Percentiles rank a stretch among this genome's conserved stretches.
Evolutionary conservation across 30 jellyfish, hydroid and myxozoan genomes (phyloP).

Genomic region (Cassiopea xamachana): DNA sequence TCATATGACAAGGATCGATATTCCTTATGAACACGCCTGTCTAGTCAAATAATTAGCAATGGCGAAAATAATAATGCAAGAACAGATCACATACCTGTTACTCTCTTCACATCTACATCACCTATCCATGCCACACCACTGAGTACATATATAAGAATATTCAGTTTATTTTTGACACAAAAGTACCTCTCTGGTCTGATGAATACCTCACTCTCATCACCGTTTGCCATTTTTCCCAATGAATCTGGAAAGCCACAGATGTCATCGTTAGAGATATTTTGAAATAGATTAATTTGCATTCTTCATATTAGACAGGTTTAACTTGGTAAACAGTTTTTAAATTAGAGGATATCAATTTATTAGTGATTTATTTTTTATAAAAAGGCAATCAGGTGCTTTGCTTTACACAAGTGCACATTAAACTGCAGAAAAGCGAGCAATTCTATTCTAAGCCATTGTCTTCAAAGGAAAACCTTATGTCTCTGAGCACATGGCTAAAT

Average conservation of each 20-base stretch:
- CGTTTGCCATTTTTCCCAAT: not conserved
- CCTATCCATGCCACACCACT: not conserved
- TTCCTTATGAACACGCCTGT: not conserved
- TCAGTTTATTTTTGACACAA: not conserved
- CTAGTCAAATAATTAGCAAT: not conserved
- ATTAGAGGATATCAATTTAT: conserved; percentile 59
- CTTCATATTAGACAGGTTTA: conserved; percentile 41
- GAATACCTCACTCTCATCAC: not conserved
- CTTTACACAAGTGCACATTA: conserved; percentile 52
- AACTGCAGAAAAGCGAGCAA: conserved; percentile 45
- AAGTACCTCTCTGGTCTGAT: not conserved
- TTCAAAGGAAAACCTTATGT: conserved; percentile 72
- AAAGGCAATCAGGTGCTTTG: conserved; percentile 77
- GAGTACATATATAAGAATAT: no score
- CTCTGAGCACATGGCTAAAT: conserved; percentile 71
- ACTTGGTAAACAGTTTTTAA: conserved; percentile 68
- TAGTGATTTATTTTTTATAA: conserved; percentile 52
- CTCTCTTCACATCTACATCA: not conserved
- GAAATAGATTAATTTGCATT: conserved; percentile 30
- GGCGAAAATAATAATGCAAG: not conserved
- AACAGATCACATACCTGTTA: not conserved
- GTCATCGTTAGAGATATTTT: conserved; percentile 70
- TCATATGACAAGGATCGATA: not conserved
- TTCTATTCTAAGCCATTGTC: conserved; percentile 58
- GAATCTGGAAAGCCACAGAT: conserved; percentile 41